A percentile compares a stretch with the other conserved stretches of the same genome.
phyloP scores from a whole-genome alignment of 64 coral and sea anemone genomes.

The Platygyra sinensis region DNA sequence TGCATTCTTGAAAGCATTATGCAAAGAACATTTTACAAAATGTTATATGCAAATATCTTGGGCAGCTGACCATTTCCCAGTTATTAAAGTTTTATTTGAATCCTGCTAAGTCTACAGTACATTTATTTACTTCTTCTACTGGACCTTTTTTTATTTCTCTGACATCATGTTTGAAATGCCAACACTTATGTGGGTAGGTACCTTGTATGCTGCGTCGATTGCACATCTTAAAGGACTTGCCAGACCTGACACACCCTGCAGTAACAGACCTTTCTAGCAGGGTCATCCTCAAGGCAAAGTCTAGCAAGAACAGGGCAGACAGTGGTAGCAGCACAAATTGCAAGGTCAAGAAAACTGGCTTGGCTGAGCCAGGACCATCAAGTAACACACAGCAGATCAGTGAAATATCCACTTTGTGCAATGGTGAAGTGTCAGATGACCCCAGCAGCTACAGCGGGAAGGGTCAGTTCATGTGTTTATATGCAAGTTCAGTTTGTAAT shows the following conservation, averaged over 20 bases:
- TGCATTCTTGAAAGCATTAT: too few species aligned
- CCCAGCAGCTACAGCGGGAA: background rate
- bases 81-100: too few species aligned
- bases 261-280: conserved; percentile 71
- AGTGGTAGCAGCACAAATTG: conserved; percentile 10
- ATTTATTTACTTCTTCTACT: background rate
- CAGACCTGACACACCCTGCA: conserved; percentile 84
- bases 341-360: conserved; percentile 38
- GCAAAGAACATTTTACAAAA: too few species aligned
- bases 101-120: background rate
- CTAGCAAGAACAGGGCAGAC: conserved; percentile 42
- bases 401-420: conserved; percentile 13
- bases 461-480: conserved; percentile 14
- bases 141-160: background rate
- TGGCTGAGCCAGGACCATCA: conserved; percentile 16
- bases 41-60: too few species aligned
- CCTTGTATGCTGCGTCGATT: conserved; percentile 76
- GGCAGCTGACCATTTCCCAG: too few species aligned
- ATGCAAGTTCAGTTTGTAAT: background rate
- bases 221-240: conserved; percentile 79
- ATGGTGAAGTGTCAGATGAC: conserved; percentile 58
- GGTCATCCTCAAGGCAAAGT: conserved; percentile 57
- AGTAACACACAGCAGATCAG: background rate
- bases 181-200: conserved; percentile 28
- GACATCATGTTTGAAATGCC: background rate